phyloP scores from a whole-genome alignment of 53 echinoderm and acorn worm species.

The Hippasteria phrygiana region DNA sequence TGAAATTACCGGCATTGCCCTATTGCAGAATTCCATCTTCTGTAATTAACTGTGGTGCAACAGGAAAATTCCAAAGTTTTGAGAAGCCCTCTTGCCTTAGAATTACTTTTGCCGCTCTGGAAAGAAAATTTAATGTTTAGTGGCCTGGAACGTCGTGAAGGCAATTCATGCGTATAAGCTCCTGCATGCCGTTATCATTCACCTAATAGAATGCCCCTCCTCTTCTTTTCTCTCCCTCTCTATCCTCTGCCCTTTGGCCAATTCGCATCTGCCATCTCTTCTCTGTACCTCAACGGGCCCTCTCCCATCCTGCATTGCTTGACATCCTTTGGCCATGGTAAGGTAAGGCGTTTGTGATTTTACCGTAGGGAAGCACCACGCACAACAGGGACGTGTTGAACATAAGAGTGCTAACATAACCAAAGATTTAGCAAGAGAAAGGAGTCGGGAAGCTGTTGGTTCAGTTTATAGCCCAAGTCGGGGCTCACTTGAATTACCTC shows the following conservation, averaged over 20 bases:
- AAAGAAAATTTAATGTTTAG: no score
- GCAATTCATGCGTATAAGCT: not conserved
- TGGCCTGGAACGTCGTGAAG: no score
- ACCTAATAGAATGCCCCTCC: conserved; percentile 76
- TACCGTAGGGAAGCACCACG: not conserved
- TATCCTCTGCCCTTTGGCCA: not conserved
- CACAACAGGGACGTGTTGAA: not conserved
- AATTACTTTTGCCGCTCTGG: no score
- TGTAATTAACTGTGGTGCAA: no score
- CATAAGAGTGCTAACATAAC: not conserved
- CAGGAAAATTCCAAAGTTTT: no score
- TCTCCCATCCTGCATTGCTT: conserved; percentile 42
- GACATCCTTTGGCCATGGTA: conserved; percentile 84
- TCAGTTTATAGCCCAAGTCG: no score
- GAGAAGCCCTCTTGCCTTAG: no score
- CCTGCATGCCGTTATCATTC: conserved; percentile 50
- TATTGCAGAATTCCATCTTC: no score
- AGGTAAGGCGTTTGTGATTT: conserved; percentile 79
- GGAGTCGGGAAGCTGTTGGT: not conserved
- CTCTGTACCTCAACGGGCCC: conserved; percentile 1
- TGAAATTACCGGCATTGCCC: no score
- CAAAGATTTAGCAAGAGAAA: not conserved
- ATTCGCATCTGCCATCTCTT: conserved; percentile 16
- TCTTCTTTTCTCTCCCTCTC: conserved; percentile 27
- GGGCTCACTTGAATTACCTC: not conserved